Conservation (phyloP, 2,888 invertebrate species). For the Choreutis nemorana region DNA sequence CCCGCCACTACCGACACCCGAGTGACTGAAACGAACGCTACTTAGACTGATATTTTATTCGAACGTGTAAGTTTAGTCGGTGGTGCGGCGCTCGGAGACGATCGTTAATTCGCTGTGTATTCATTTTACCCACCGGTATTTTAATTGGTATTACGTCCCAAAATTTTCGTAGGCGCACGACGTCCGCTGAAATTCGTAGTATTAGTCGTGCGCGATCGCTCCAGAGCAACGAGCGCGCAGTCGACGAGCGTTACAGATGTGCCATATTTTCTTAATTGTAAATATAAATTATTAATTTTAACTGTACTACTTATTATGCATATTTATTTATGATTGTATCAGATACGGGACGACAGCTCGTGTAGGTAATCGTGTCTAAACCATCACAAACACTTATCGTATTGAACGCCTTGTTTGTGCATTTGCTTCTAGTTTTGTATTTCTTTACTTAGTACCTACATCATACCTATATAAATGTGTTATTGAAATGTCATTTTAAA, state of each 20-base stretch:
- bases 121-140: conserved; percentile 65
- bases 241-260: conserved; percentile 53
- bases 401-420: conserved; percentile 53
- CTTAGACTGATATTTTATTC: conserved; percentile 60
- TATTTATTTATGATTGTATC: conserved; percentile 57
- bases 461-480: too few species aligned
- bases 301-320: conserved; percentile 42
- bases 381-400: conserved; percentile 44
- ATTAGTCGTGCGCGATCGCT: conserved; percentile 16
- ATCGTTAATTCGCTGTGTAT: conserved; percentile 33
- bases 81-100: conserved; percentile 31
- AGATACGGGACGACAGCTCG: conserved; percentile 26
- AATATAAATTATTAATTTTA: conserved; percentile 58
- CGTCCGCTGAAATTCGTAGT: conserved; percentile 15
- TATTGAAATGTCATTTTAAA: too few species aligned
- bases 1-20: conserved; percentile 31
- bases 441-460: conserved; percentile 2
- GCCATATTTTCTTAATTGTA: conserved; percentile 66
- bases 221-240: conserved; percentile 34
- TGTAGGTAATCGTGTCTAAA: conserved; percentile 32
- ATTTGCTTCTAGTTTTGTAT: conserved; percentile 53
- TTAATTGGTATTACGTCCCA: conserved; percentile 59
- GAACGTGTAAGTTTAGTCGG: conserved; percentile 42
- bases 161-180: conserved; percentile 40
- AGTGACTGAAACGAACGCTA: conserved; percentile 51